phyloP scores from a whole-genome alignment of 1,140 invertebrate genomes.

The Coenobita brevimanus region DNA sequence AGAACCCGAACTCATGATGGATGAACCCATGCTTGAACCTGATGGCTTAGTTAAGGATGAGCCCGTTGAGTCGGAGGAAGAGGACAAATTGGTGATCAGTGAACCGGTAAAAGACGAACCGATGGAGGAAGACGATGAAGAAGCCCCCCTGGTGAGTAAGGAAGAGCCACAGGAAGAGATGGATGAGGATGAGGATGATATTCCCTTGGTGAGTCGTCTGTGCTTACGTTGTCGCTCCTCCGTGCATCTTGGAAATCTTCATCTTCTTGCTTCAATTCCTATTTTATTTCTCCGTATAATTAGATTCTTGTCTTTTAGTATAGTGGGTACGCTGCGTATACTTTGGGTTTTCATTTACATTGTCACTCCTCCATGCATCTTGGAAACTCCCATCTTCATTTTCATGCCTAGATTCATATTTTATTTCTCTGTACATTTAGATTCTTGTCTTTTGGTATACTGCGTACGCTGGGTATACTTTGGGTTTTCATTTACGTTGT shows the following conservation, averaged over 20 bases:
- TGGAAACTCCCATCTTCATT: not conserved
- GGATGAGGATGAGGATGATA: constrained; percentile 55
- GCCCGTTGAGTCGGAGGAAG: constrained; percentile 64
- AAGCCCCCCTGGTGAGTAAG: constrained; percentile 61
- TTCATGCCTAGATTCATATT: not conserved
- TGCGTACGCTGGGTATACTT: too few relatives aligned
- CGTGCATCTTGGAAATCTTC: not conserved
- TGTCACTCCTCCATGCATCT: constrained; percentile 1
- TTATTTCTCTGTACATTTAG: not conserved
- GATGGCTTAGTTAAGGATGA: constrained; percentile 50
- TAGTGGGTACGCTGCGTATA: too few relatives aligned
- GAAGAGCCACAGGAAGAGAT: constrained; percentile 25
- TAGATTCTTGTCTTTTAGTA: too few relatives aligned
- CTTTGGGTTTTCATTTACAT: too few relatives aligned
- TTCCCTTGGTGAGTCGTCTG: constrained; percentile 60
- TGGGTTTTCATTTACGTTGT: not conserved
- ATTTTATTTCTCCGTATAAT: not conserved
- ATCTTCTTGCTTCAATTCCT: not conserved
- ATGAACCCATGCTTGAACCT: not conserved
- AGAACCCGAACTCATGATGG: not conserved
- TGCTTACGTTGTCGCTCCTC: not conserved
- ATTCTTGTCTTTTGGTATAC: too few relatives aligned
- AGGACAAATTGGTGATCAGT: constrained; percentile 68
- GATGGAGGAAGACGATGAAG: constrained; percentile 61
- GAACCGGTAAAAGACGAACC: constrained; percentile 64